Conservation (phyloP, 2,113 vertebrate genomes). For the Ranitomeya imitator region DNA sequence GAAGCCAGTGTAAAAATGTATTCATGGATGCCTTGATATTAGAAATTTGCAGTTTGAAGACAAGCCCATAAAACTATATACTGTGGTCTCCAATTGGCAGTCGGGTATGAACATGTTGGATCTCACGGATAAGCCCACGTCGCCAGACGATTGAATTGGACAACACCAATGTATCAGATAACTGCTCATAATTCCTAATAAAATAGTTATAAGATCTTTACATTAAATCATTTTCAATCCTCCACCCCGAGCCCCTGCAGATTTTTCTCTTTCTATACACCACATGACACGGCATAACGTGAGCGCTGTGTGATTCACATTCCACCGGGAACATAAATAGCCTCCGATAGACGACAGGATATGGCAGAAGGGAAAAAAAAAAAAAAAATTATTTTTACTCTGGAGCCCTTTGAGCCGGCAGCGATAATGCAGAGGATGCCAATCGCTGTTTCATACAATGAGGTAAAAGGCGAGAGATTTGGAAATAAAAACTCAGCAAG, state of each 20-base stretch:
- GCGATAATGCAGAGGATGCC: conserved; percentile 10
- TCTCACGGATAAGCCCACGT: no score
- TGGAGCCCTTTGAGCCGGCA: not conserved
- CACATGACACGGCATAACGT: conserved; percentile 28
- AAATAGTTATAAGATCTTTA: not conserved
- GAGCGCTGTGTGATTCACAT: conserved; percentile 49
- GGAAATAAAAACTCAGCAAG: conserved; percentile 47
- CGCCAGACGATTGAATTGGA: no score
- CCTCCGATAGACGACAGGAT: conserved; percentile 50
- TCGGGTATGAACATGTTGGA: no score
- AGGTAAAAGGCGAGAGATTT: conserved; percentile 22
- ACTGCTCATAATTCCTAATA: not conserved
- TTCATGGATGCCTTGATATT: no score
- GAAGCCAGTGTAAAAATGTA: no score
- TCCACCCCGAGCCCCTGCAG: not conserved
- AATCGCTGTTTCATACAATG: conserved; percentile 18
- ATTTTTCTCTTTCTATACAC: conserved; percentile 4
- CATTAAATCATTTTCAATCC: not conserved
- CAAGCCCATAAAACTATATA: no score
- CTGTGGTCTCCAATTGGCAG: no score
- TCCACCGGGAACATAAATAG: conserved; percentile 40
- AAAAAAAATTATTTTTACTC: conserved; percentile 40
- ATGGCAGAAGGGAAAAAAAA: conserved; percentile 41
- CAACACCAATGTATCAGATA: no score
- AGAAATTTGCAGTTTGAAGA: no score